phyloP scores from a whole-genome alignment of 1,140 invertebrate species.

The Spodoptera litura region DNA sequence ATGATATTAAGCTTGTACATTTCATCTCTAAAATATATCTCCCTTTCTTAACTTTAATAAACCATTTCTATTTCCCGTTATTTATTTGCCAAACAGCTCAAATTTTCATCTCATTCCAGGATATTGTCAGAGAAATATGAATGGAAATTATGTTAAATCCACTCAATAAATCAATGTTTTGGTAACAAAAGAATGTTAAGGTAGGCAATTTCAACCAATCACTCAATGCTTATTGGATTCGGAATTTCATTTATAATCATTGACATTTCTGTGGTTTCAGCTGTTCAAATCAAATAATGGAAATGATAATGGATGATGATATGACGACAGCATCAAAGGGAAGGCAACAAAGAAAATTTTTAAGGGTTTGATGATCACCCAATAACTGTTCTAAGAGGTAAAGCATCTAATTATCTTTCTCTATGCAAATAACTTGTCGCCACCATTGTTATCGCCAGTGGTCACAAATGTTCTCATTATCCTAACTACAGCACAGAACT shows the following conservation, averaged over 20 bases:
- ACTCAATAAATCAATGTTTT: neutral
- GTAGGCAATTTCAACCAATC: neutral
- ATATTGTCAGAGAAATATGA: neutral
- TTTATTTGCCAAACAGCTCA: no score
- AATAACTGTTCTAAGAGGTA: neutral
- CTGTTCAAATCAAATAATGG: neutral
- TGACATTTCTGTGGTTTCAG: no score
- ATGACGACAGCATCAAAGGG: neutral
- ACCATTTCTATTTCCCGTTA: no score
- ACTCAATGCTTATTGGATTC: no score
- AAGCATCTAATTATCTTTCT: no score
- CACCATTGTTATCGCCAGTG: neutral
- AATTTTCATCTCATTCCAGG: no score
- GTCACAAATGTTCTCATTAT: neutral
- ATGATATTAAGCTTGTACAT: neutral
- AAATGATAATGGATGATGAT: neutral
- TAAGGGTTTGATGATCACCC: neutral
- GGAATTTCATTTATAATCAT: no score
- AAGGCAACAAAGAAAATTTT: slow-evolving; percentile 8
- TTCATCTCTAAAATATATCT: no score
- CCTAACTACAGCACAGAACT: neutral
- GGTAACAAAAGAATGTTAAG: neutral
- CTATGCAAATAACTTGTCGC: neutral
- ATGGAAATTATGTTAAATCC: neutral
- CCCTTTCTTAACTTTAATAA: no score